Evolutionary conservation across 1,140 invertebrate species (phyloP), one percentile per base, ranked within the genome.

Genomic region (Ceratosolen solmsi): DNA sequence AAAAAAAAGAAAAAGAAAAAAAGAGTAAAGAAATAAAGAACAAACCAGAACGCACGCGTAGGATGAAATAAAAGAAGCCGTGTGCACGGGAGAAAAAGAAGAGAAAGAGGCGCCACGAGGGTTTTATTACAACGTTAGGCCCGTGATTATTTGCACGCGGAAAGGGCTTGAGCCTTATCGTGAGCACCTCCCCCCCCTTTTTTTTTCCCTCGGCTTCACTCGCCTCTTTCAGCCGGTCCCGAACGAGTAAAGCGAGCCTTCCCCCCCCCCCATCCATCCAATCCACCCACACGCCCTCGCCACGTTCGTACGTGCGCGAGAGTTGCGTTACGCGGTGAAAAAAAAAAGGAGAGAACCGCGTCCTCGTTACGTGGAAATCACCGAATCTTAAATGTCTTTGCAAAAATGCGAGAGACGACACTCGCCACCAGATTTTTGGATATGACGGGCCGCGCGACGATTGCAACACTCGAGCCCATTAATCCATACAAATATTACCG

Each of bases 51-150:
- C 41, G 27, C 56, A 46, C 25, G 51, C 20, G 68, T 76, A 56
- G 73, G 65, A 75, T 30, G 41, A 75, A 65, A 68, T 82, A 74
- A 27, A 33, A 75, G 36, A 15, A 33, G 4, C 68, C n/a, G 22
- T 71, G 20, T 68, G n/a, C 38, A 33, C 36, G 38, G 33, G 63
- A 13, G 13, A 33, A 33, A 63, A 33, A 33, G 60, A 4, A 20
- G 13, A 20, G 60, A 63, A 30, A 63, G 60, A 33, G 60, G 15
- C 27, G 27, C 30, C 60, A 27, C 60, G 15, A 33, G 17, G 25
- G 60, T 63, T 63, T 63, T 63, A 70, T 41, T 70, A 70, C 38
- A 65, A 36, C 15, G 63, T 65, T 65, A 38, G 65, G 36, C 8
- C 65, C n/a, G n/a, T 33, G 65, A 46, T 70, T 58, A 58, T 75